phyloP scores from a whole-genome alignment of 2,113 vertebrate genomes.

The Apeltes quadracus region DNA sequence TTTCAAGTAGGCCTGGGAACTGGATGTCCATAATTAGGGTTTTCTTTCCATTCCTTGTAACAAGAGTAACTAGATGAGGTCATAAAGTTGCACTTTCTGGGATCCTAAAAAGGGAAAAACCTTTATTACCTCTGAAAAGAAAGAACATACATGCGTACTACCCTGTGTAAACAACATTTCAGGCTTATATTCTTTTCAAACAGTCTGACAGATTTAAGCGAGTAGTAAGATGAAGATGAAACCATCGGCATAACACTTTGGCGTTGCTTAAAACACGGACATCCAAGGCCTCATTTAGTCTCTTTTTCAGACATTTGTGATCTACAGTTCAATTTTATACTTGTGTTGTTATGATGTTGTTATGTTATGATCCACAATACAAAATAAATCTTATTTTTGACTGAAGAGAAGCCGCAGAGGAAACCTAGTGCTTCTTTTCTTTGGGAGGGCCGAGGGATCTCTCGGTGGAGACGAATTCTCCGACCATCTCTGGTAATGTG shows the following conservation, averaged over 20 bases:
- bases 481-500: background rate
- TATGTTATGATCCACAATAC: background rate
- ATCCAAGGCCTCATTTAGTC: background rate
- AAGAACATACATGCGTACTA: background rate
- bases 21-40: constrained; percentile 57
- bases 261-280: background rate
- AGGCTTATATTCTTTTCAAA: background rate
- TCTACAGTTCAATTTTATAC: background rate
- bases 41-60: constrained; percentile 27
- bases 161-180: background rate
- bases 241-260: background rate
- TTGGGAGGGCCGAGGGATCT: background rate
- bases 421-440: background rate
- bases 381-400: background rate
- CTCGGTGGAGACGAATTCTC: background rate
- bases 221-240: background rate
- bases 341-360: too few species aligned
- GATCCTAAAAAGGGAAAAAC: constrained; percentile 46
- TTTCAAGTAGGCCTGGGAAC: constrained; percentile 66
- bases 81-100: constrained; percentile 55
- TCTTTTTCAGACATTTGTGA: background rate
- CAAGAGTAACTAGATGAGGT: constrained; percentile 72
- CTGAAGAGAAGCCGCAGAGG: background rate
- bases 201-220: background rate
- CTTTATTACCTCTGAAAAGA: background rate